These are phyloP conservation scores for Scomber colias DNA, from an alignment of 2,113 vertebrate genomes.

Conservation along the genomic window DNA sequence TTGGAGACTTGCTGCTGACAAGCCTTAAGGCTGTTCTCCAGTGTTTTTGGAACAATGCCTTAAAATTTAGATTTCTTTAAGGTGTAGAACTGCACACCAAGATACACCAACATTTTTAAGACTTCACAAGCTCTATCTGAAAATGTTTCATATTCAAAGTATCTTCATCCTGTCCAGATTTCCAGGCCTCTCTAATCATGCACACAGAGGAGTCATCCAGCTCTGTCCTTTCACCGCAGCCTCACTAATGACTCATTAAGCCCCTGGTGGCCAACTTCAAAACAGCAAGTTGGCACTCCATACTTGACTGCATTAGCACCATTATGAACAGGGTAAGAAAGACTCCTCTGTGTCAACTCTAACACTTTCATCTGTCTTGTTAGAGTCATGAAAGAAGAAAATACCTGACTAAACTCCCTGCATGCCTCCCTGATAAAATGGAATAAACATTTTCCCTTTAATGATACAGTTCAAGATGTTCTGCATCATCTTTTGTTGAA, in stretches of 20 bases:
- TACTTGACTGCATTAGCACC: not conserved
- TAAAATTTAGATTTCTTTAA: no score
- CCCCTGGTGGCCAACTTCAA: constrained; percentile 32
- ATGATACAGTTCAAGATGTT: not conserved
- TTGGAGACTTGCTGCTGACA: no score
- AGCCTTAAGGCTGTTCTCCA: no score
- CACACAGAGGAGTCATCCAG: not conserved
- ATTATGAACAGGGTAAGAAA: not conserved
- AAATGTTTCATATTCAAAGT: not conserved
- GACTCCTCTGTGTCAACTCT: not conserved
- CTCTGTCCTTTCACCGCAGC: not conserved
- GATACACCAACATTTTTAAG: not conserved
- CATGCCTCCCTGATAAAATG: not conserved
- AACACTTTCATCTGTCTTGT: not conserved
- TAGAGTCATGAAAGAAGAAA: no score
- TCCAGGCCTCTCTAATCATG: not conserved
- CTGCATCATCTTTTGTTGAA: not conserved
- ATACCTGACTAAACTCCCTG: no score
- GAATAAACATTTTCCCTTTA: not conserved
- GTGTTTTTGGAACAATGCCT: no score
- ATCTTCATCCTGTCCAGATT: not conserved
- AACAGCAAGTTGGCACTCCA: not conserved
- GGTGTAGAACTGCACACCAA: not conserved
- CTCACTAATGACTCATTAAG: constrained; percentile 34
- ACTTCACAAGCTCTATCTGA: no score